These are phyloP conservation scores for Drosophila repleta DNA, from an alignment of 1,140 invertebrate species.

Conservation along the genomic window DNA sequence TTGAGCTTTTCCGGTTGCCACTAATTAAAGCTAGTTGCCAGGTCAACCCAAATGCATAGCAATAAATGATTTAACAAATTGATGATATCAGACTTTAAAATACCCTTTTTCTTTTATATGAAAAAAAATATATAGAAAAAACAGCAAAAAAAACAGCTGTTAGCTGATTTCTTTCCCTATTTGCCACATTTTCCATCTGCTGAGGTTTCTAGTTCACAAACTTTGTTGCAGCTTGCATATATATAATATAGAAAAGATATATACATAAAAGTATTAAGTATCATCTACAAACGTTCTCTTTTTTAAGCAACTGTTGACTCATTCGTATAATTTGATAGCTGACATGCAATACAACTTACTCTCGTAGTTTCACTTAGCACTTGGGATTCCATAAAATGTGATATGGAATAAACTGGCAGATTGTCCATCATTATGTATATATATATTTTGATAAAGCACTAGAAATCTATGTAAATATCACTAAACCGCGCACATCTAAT, in stretches of 20 bases:
- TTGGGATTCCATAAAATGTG: slow-evolving; percentile 66
- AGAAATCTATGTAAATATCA: slow-evolving; percentile 3
- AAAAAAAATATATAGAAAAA: too few relatives aligned
- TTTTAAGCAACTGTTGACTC: slow-evolving; percentile 9
- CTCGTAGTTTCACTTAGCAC: slow-evolving; percentile 21
- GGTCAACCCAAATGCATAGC: background rate
- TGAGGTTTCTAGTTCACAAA: too few relatives aligned
- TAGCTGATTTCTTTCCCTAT: too few relatives aligned
- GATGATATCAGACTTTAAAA: too few relatives aligned
- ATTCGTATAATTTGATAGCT: slow-evolving; percentile 3
- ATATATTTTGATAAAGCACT: slow-evolving; percentile 11
- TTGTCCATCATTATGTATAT: slow-evolving; percentile 56
- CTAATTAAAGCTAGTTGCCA: background rate
- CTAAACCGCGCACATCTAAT: slow-evolving; percentile 23
- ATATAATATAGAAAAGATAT: background rate
- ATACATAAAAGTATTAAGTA: background rate
- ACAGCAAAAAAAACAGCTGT: too few relatives aligned
- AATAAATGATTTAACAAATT: too few relatives aligned
- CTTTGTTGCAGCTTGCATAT: too few relatives aligned
- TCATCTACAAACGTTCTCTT: background rate
- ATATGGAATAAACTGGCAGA: slow-evolving; percentile 73
- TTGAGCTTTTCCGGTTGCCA: too few relatives aligned
- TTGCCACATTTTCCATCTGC: too few relatives aligned
- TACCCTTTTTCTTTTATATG: too few relatives aligned
- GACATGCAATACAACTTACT: slow-evolving; percentile 44